These are phyloP conservation scores for Picathartes gymnocephalus DNA, from an alignment of 2,113 vertebrate species.

Conservation along the genomic window DNA sequence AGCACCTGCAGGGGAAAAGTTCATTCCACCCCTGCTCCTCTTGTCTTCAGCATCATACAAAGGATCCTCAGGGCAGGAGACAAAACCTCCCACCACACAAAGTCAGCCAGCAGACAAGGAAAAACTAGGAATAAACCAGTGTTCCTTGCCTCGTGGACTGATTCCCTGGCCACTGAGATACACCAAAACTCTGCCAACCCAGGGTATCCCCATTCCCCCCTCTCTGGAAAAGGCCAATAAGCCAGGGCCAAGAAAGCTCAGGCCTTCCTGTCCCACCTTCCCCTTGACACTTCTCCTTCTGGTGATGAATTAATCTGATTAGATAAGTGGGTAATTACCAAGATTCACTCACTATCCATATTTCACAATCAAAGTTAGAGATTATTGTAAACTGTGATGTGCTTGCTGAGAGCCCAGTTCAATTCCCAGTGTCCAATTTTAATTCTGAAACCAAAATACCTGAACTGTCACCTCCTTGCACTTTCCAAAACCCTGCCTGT, in stretches of 20 bases:
- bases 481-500: not conserved
- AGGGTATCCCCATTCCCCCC: not conserved
- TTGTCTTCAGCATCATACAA: not conserved
- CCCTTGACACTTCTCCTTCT: conserved; percentile 5
- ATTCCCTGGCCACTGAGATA: not conserved
- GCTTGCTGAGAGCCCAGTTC: not conserved
- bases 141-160: not conserved
- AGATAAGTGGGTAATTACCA: conserved; percentile 6
- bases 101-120: not conserved
- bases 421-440: not conserved
- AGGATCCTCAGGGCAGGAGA: not conserved
- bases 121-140: not conserved
- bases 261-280: not conserved
- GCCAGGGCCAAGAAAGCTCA: not conserved
- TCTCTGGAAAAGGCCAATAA: not conserved
- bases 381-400: not conserved
- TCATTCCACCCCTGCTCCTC: not conserved
- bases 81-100: not conserved
- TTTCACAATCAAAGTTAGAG: conserved; percentile 2
- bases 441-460: conserved; percentile 33
- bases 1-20: not conserved
- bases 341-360: not conserved
- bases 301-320: conserved; percentile 29
- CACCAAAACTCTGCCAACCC: not conserved
- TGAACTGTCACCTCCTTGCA: not conserved